Evolutionary conservation across 2,888 invertebrate genomes (phyloP), one percentile per base, ranked within the genome.

Genomic region (Alloscopus bannaensis): DNA sequence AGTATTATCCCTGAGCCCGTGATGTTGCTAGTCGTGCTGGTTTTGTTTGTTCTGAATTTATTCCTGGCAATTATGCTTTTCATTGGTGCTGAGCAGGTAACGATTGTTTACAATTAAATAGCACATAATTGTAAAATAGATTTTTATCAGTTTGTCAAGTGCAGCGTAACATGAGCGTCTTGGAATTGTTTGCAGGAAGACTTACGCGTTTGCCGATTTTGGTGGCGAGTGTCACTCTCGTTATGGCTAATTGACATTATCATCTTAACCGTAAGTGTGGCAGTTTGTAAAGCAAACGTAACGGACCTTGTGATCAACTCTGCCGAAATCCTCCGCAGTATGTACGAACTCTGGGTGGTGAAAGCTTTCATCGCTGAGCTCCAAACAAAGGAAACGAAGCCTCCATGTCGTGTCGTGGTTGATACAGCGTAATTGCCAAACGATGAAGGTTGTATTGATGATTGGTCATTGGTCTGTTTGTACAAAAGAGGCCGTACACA

Each of bases 281-380:
- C 36, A n/a, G 31, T 72, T 3, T 76, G 71, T 18, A 59, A 13
- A 36, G 71, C 76, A 3, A 65, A 65, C 18, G 66, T 81, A n/a
- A 71, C 76, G 3, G 81, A 81, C 31, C 18, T 77, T 52, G 71
- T 81, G 57, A 77, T 81, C 47, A 81, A 72, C 31, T 50, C 66
- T 31, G 50, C 69, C 11, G 81, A 71, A 59, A 76, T 76, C 40
- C 29, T 81, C n/a, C 57, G 76, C 2, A 70, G 71, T 22, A 28
- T 81, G 16, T 81, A 81, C 20, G 81, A 81, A 28, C 52, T 81
- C 20, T 81, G 81, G 81, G 81, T 81, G 24, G 81, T 81, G 22
- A 71, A 45, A 57, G 81, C 81, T 13, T 81, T 81, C 60, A 81
- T 77, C 55, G 62, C 28, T 29, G 76, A 81, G 57, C 47, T 81